Base-by-base conservation (phyloP, 2,113 vertebrate genomes). In the Atrichornis clamosus region DNA sequence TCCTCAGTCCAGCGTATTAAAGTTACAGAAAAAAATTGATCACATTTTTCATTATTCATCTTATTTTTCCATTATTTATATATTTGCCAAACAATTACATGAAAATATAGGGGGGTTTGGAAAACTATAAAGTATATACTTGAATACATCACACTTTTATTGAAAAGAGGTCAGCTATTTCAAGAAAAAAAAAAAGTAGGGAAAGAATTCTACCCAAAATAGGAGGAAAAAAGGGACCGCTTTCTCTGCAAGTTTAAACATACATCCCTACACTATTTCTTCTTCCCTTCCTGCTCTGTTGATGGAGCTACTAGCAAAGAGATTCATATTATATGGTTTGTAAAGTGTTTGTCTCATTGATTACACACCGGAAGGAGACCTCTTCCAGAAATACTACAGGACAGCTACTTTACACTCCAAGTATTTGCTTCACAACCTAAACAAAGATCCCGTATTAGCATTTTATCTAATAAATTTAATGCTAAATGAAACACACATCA, bases 81-180 rank as follows among this genome's bases (percentile, higher is more conserved):
- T 28, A 20, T 58, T 60, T 65, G 2, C 7, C 10, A 7, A 93
- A 62, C 22, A 69, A 56, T 46, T 50, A 67, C n/a, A 13, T 50
- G 28, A 74, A 80, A 53, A 90, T 19, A 8, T 4, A 26, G 15
- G 24, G 3, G 0, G 1, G 2, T 1, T 44, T 60, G 11, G 11
- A 59, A 77, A 93, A 68, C 19, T n/a, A n/a, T 11, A 22, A 35
- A 73, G 46, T 27, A 67, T 20, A 28, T 20, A 77, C 7, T 58
- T 49, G 17, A 87, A 60, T 26, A 13, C 5, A 46, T 17, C 10
- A 50, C 4, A n/a, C 7, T 32, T 53, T 59, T 59, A 49, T 12
- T 72, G 21, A 82, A 72, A 90, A 55, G 3, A 39, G 7, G 23
- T 39, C 30, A 44, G 30, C 6, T 62, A 39, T 74, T 53, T 16